Conservation (phyloP, 2,888 invertebrate species). For the Perizoma flavofasciatum region DNA sequence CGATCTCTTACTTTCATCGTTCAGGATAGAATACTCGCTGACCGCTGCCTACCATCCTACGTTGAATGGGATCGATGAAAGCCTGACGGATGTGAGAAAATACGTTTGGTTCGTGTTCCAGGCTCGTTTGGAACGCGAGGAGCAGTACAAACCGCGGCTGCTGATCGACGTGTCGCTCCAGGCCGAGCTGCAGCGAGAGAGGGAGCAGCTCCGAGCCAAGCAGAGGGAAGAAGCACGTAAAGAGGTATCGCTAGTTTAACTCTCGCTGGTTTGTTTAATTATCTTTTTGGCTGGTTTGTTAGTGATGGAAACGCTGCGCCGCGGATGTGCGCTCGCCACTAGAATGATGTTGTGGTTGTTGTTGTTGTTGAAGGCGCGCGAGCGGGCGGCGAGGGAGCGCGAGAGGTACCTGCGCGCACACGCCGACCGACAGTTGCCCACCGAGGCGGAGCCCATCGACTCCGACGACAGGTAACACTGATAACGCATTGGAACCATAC, state of each 20-base stretch:
- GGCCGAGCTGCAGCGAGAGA: slow-evolving; percentile 84
- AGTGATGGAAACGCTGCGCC: no score
- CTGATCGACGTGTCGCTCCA: slow-evolving; percentile 88
- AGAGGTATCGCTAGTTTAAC: slow-evolving; percentile 38
- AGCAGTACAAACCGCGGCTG: slow-evolving; percentile 92
- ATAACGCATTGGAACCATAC: no score
- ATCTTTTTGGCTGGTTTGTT: no score
- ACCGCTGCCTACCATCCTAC: no score
- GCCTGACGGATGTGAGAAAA: no score
- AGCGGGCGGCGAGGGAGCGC: slow-evolving; percentile 66
- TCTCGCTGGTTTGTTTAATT: no score
- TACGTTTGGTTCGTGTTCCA: slow-evolving; percentile 37
- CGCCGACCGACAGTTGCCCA: slow-evolving; percentile 85
- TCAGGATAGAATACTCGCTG: no score
- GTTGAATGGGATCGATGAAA: no score
- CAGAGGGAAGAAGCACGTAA: slow-evolving; percentile 48
- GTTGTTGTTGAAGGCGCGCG: slow-evolving; percentile 51
- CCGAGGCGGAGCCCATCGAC: slow-evolving; percentile 89
- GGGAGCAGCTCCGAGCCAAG: slow-evolving; percentile 73
- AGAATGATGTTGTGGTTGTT: no score
- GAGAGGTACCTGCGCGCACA: slow-evolving; percentile 81
- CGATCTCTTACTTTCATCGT: no score
- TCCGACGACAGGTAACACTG: slow-evolving; percentile 83
- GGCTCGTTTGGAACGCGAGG: slow-evolving; percentile 86
- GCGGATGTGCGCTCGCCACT: no score